These are phyloP conservation scores for Sebastes dallii DNA, from an alignment of 2,797 vertebrate species.

Conservation along the genomic window DNA sequence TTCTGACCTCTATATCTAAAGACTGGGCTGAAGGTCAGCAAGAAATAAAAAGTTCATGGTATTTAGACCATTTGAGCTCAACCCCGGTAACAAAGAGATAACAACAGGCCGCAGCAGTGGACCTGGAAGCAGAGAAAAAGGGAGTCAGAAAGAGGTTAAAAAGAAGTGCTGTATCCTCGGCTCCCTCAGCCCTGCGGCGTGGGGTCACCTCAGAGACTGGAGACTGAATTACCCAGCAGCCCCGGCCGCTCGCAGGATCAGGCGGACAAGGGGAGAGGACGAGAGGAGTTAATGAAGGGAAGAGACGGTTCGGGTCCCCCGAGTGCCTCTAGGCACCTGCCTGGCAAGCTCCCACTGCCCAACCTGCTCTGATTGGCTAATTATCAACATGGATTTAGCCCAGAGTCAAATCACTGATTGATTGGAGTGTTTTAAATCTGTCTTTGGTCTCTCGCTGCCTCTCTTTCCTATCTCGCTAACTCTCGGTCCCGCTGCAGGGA, in stretches of 20 bases:
- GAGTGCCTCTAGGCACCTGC: constrained; percentile 73
- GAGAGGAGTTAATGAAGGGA: constrained; percentile 86
- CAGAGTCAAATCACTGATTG: constrained; percentile 82
- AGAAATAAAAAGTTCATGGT: constrained; percentile 54
- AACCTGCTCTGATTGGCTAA: constrained; percentile 80
- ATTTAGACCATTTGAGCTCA: constrained; percentile 59
- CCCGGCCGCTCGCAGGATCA: constrained; percentile 78
- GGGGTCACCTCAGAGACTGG: constrained; percentile 84
- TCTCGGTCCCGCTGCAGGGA: constrained; percentile 36
- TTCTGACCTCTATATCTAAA: constrained; percentile 44
- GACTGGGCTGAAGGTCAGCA: constrained; percentile 41
- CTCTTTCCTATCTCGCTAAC: constrained; percentile 35
- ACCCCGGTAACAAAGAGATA: constrained; percentile 43
- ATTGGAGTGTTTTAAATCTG: constrained; percentile 78
- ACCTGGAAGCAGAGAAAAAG: constrained; percentile 51
- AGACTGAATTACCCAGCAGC: constrained; percentile 87
- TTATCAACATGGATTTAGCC: constrained; percentile 83
- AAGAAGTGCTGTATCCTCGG: constrained; percentile 75
- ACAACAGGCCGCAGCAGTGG: constrained; percentile 48
- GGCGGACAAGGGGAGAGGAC: constrained; percentile 84
- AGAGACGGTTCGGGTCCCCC: constrained; percentile 81
- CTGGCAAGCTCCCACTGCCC: constrained; percentile 61
- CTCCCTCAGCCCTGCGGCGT: constrained; percentile 80
- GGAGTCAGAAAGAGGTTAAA: constrained; percentile 71
- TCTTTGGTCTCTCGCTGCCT: constrained; percentile 57